These are phyloP conservation scores for Nomada goodeniana DNA, from an alignment of 2,888 invertebrate species.

Conservation along the genomic window DNA sequence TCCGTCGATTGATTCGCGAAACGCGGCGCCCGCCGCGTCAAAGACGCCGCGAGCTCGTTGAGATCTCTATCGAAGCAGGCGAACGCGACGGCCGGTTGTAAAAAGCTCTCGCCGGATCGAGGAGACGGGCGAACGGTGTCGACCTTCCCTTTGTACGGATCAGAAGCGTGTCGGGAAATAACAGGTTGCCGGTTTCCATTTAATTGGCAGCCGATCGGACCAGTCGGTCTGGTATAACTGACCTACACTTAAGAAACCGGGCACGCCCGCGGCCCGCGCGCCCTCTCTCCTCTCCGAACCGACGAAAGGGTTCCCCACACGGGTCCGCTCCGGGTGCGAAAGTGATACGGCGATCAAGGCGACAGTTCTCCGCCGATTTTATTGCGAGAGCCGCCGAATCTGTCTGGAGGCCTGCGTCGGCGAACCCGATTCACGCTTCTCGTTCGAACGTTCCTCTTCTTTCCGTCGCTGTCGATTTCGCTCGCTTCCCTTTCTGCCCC, in stretches of 20 bases:
- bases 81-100: neutral
- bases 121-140: constrained; percentile 33
- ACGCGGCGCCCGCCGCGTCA: constrained; percentile 19
- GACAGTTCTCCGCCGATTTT: constrained; percentile 26
- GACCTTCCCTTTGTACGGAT: constrained; percentile 54
- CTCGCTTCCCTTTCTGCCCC: neutral
- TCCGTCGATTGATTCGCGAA: neutral
- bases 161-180: constrained; percentile 67
- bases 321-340: neutral
- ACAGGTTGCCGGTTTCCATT: constrained; percentile 72
- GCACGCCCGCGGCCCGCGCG: neutral
- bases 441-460: too few species aligned
- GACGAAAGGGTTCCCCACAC: neutral
- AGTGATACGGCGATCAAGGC: constrained; percentile 33
- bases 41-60: constrained; percentile 30
- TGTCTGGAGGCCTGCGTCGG: constrained; percentile 16
- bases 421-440: neutral
- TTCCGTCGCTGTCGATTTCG: neutral
- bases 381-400: constrained; percentile 30
- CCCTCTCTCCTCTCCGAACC: neutral
- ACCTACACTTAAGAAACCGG: constrained; percentile 71
- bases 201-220: constrained; percentile 73
- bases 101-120: constrained; percentile 18
- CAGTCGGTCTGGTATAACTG: constrained; percentile 78
- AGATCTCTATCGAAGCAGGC: constrained; percentile 46